Conservation (phyloP, 2,888 invertebrate species). For the Drosophila infuscata region DNA sequence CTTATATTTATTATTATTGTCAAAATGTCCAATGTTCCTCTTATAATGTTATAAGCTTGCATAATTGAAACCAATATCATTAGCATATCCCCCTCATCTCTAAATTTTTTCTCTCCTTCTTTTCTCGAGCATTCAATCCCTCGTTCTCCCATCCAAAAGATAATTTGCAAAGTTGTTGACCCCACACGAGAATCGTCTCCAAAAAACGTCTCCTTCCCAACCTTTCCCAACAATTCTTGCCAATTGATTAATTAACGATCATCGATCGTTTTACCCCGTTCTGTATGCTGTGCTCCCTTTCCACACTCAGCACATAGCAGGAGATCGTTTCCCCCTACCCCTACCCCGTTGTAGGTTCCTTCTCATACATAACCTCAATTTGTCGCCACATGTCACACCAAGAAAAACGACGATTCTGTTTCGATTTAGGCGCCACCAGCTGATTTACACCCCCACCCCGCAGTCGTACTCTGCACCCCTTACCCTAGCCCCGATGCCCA, state of each 20-base stretch:
- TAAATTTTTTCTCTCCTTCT: not conserved
- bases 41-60: not conserved
- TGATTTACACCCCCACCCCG: conserved; percentile 27
- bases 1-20: too few species aligned
- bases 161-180: conserved; percentile 31
- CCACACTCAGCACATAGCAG: conserved; percentile 40
- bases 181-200: not conserved
- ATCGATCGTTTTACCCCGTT: conserved; percentile 13
- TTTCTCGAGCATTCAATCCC: not conserved
- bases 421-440: conserved; percentile 70
- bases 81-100: not conserved
- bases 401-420: conserved; percentile 36
- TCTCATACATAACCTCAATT: conserved; percentile 69
- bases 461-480: conserved; percentile 2
- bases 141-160: conserved; percentile 4
- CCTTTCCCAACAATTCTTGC: conserved; percentile 49
- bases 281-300: not conserved
- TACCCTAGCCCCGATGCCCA: not conserved
- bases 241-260: conserved; percentile 57
- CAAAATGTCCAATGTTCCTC: not conserved
- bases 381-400: conserved; percentile 75
- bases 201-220: conserved; percentile 16
- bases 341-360: not conserved
- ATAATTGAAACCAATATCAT: not conserved
- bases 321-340: conserved; percentile 33